A percentile compares a stretch with the other conserved stretches of the same genome.
Evolutionary conservation across 2,888 invertebrate species (phyloP).

Genomic region (Nomada fucata): DNA sequence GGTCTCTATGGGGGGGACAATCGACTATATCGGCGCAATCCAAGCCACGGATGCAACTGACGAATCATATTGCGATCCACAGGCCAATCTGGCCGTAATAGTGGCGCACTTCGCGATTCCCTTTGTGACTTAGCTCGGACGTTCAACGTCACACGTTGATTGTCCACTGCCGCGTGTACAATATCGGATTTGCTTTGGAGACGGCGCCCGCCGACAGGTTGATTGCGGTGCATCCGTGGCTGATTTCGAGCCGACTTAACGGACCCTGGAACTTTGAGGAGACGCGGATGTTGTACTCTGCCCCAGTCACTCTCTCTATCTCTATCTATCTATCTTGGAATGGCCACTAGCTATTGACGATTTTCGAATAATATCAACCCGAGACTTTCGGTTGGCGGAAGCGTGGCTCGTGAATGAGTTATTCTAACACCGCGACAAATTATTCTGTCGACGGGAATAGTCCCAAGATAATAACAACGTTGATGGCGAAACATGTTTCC

Average conservation of each 20-base stretch:
- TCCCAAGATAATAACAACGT: too few relatives aligned
- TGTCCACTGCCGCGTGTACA: slow-evolving; percentile 52
- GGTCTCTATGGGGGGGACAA: not conserved
- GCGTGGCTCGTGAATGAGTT: too few relatives aligned
- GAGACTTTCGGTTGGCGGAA: too few relatives aligned
- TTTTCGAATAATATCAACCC: too few relatives aligned
- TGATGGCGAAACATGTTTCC: too few relatives aligned
- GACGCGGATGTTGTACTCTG: too few relatives aligned
- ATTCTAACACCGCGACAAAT: too few relatives aligned
- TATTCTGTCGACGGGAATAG: too few relatives aligned
- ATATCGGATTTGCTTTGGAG: slow-evolving; percentile 58
- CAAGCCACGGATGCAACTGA: slow-evolving; percentile 33
- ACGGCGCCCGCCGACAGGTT: slow-evolving; percentile 62
- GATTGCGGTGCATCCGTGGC: slow-evolving; percentile 57
- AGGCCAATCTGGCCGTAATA: slow-evolving; percentile 60
- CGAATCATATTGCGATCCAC: slow-evolving; percentile 51
- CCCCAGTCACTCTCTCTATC: too few relatives aligned
- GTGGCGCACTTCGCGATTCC: slow-evolving; percentile 75
- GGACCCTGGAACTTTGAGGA: slow-evolving; percentile 17
- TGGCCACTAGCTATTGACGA: too few relatives aligned
- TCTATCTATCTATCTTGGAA: too few relatives aligned
- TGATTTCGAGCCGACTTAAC: slow-evolving; percentile 31
- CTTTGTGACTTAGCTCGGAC: slow-evolving; percentile 70
- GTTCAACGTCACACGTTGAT: slow-evolving; percentile 68
- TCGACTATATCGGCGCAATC: slow-evolving; percentile 2